These are phyloP conservation scores for Protodeltote pygarga DNA, from an alignment of 2,888 invertebrate species.

Conservation along the genomic window DNA sequence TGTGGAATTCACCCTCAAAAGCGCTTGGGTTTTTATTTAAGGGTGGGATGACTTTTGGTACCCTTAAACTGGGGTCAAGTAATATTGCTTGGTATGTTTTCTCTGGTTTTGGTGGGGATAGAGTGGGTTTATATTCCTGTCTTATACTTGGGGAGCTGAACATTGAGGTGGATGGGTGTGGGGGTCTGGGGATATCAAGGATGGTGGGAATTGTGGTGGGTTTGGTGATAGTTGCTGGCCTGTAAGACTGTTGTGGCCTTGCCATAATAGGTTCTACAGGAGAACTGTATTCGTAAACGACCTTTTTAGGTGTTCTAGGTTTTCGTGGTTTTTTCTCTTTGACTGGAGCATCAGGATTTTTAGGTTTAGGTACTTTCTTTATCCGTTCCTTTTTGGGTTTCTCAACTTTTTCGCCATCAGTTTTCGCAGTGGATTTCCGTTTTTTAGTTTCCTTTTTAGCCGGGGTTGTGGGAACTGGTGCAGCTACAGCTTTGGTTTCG, in stretches of 20 bases:
- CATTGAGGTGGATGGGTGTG: background rate
- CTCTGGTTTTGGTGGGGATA: conserved; percentile 13
- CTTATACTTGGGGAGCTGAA: conserved; percentile 20
- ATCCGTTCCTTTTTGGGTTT: conserved; percentile 64
- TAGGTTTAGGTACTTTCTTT: conserved; percentile 58
- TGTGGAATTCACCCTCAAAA: conserved; percentile 77
- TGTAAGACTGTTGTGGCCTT: conserved; percentile 49
- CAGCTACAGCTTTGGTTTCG: background rate
- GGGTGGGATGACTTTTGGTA: conserved; percentile 65
- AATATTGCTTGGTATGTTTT: conserved; percentile 42
- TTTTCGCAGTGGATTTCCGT: conserved; percentile 61
- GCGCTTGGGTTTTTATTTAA: conserved; percentile 78
- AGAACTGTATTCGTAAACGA: conserved; percentile 64
- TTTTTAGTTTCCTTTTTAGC: conserved; percentile 68
- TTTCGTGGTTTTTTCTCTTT: conserved; percentile 73
- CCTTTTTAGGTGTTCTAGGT: conserved; percentile 69
- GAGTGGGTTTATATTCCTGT: conserved; percentile 24
- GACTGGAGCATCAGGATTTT: conserved; percentile 49
- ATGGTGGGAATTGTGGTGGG: background rate
- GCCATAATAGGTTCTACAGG: conserved; percentile 68
- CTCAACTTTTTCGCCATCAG: conserved; percentile 50
- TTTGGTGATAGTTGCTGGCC: conserved; percentile 6
- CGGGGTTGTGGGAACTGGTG: too few relatives aligned
- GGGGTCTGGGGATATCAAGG: conserved; percentile 3
- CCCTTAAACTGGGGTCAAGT: conserved; percentile 55